Conservation (phyloP, 2,888 invertebrate genomes). For the Callyntrura sp. region DNA sequence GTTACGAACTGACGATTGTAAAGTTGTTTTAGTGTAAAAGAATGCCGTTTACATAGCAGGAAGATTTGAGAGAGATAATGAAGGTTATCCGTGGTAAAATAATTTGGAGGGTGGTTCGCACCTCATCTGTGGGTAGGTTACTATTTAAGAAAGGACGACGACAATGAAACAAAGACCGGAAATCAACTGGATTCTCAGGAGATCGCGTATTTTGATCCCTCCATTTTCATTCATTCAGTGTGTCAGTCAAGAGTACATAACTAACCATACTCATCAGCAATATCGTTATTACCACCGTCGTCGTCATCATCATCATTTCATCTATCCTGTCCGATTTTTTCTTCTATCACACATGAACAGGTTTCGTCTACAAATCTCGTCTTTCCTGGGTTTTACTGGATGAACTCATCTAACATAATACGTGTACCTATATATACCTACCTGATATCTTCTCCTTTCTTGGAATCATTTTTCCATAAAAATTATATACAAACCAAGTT, state of each 20-base stretch:
- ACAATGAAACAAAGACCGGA: slow-evolving; percentile 59
- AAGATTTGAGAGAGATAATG: slow-evolving; percentile 31
- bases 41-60: not conserved
- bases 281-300: slow-evolving; percentile 14
- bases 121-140: not conserved
- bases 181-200: slow-evolving; percentile 52
- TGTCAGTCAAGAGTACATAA: not conserved
- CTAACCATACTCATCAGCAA: slow-evolving; percentile 55
- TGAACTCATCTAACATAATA: too few relatives aligned
- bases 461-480: slow-evolving; percentile 1
- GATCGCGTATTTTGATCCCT: slow-evolving; percentile 59
- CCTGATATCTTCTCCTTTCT: not conserved
- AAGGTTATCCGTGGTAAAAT: slow-evolving; percentile 1
- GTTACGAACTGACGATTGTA: too few relatives aligned
- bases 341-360: slow-evolving; percentile 47
- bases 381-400: not conserved
- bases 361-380: not conserved
- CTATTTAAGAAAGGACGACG: not conserved
- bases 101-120: not conserved
- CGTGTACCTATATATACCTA: too few relatives aligned
- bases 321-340: slow-evolving; percentile 62
- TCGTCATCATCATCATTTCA: slow-evolving; percentile 44
- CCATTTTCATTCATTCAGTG: slow-evolving; percentile 42
- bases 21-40: not conserved
- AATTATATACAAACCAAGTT: not conserved